Conservation (phyloP, 1,140 invertebrate species). For the Drosophila littoralis region DNA sequence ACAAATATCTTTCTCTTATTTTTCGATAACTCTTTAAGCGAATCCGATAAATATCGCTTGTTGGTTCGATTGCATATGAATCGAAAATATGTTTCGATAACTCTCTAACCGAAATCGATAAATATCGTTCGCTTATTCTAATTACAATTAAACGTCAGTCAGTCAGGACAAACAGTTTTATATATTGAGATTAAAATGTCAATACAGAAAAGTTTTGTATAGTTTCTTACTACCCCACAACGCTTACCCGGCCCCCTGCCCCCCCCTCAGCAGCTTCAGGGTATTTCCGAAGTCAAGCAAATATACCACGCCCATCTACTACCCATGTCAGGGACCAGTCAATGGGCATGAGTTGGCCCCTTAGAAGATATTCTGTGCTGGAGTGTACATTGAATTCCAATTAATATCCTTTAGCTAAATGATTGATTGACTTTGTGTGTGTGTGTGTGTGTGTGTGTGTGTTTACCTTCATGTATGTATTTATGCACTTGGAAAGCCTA, state of each 20-base stretch:
- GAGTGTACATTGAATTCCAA: constrained; percentile 44
- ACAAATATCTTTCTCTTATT: too few relatives aligned
- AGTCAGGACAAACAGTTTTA: too few relatives aligned
- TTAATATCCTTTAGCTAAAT: constrained; percentile 40
- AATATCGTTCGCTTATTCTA: too few relatives aligned
- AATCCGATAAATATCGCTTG: too few relatives aligned
- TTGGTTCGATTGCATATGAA: too few relatives aligned
- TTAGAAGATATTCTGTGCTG: background rate
- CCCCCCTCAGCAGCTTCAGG: background rate
- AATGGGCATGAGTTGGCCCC: background rate
- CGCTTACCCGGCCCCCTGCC: background rate
- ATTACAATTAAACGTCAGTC: too few relatives aligned
- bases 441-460: background rate
- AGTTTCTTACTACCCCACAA: too few relatives aligned
- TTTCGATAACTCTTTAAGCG: too few relatives aligned
- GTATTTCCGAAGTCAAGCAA: background rate
- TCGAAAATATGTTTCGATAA: too few relatives aligned
- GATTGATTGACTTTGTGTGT: constrained; percentile 36
- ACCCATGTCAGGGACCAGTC: background rate
- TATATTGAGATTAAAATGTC: too few relatives aligned
- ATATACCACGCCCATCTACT: background rate
- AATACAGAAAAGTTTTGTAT: too few relatives aligned
- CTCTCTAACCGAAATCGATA: too few relatives aligned
- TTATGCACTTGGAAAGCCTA: background rate
- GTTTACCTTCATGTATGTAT: background rate